Evolutionary conservation across 2,113 vertebrate genomes (phyloP), one percentile per base, ranked within the genome.

Genomic region (Megaleporinus macrocephalus): DNA sequence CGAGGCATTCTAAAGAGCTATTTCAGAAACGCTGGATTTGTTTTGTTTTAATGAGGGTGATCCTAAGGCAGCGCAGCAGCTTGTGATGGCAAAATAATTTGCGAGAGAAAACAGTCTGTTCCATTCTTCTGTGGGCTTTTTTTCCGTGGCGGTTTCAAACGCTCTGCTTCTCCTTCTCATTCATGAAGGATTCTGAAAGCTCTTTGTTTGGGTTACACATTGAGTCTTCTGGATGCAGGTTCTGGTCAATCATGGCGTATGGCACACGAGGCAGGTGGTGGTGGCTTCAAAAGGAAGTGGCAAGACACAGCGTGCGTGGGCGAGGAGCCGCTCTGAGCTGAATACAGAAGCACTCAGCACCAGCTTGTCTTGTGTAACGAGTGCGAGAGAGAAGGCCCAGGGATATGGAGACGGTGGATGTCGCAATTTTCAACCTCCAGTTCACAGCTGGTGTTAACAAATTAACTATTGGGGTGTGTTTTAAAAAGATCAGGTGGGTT

Each of bases 1-100:
- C 65, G 29, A 78, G 66, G 30, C 79, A 84, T 85, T 26, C 20
- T 78, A 77, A 80, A 47, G 26, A 77, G 75, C 55, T 71, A 80
- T 49, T 30, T 29, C 22, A 27, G 26, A 80, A 49, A 73, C 53
- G 1, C n/a, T 69, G 66, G 66, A 70, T 70, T 70, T 24, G 51
- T 55, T 65, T 66, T 24, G 57, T 36, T 83, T 66, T 62, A 83
- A 29, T 61, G 53, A 72, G 61, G 44, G 71, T 20, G 41, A 26
- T 55, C 47, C 59, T 73, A 9, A 36, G 29, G 68, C 57, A 80
- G 24, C 55, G 49, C 63, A 57, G 24, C 53, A 13, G 66, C 69
- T 71, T 36, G 20, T n/a, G 66, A 70, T 70, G 4, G 36, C n/a
- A 16, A 70, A 70, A 70, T 70, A 70, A 20, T 47, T 61, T 9